A percentile compares a stretch with the other conserved stretches of the same genome.
Conservation (phyloP, 2,113 vertebrate species). For the Chiloscyllium plagiosum region DNA sequence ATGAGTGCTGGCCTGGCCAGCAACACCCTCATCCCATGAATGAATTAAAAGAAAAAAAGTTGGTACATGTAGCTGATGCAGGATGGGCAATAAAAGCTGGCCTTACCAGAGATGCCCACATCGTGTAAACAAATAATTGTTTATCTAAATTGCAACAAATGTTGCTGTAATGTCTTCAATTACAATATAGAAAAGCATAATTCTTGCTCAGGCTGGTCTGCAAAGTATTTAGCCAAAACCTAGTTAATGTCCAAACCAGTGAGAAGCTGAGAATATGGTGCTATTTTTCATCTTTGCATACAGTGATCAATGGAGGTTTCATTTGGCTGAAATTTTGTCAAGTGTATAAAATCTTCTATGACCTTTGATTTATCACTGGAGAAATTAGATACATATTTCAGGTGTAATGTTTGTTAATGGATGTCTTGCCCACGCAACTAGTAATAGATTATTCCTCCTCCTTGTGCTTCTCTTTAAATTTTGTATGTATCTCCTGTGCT, state of each 20-base stretch:
- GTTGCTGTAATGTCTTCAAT: neutral
- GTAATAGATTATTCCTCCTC: neutral
- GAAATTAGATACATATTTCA: neutral
- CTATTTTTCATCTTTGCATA: neutral
- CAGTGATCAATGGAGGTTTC: neutral
- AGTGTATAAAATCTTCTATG: neutral
- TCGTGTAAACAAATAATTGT: no score
- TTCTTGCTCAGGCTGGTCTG: neutral
- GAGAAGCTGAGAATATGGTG: neutral
- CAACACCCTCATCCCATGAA: no score
- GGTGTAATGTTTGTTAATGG: neutral
- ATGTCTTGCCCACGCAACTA: neutral
- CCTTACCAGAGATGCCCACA: no score
- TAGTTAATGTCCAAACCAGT: neutral
- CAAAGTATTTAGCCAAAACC: neutral
- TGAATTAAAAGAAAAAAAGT: no score
- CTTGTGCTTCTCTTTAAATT: neutral
- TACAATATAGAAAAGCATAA: neutral
- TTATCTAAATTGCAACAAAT: no score
- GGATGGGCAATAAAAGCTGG: no score
- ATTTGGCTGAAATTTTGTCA: neutral
- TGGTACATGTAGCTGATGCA: no score
- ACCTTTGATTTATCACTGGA: neutral
- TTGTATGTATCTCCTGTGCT: no score
- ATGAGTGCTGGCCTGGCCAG: no score